Conservation (phyloP, 1,140 invertebrate genomes). For the Plectrocnemia conspersa region DNA sequence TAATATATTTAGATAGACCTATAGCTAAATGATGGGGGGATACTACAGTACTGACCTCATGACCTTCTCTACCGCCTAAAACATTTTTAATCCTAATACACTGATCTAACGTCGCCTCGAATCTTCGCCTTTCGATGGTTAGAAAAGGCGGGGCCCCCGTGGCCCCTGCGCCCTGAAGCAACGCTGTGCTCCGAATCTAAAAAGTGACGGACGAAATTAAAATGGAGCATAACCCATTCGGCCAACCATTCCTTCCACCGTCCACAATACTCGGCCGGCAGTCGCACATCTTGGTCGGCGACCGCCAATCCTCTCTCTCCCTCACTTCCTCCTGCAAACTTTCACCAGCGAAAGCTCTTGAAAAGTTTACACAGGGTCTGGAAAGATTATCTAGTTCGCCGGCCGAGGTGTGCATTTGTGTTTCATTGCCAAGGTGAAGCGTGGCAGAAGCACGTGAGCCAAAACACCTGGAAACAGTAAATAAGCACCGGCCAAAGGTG, state of each 20-base stretch:
- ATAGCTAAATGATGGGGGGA: not conserved
- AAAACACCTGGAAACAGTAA: not conserved
- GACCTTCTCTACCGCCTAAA: slow-evolving; percentile 1
- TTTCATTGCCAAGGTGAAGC: slow-evolving; percentile 32
- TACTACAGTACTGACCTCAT: not conserved
- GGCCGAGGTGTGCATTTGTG: no score
- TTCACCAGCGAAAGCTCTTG: not conserved
- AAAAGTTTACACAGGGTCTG: no score
- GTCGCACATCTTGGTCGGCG: slow-evolving; percentile 23
- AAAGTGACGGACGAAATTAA: slow-evolving; percentile 34
- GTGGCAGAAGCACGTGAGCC: slow-evolving; percentile 10
- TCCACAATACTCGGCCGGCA: slow-evolving; percentile 23
- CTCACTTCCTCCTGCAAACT: not conserved
- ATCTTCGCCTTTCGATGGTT: slow-evolving; percentile 12
- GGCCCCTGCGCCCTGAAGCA: slow-evolving; percentile 9
- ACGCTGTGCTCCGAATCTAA: slow-evolving; percentile 18
- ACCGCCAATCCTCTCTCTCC: not conserved
- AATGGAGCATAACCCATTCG: slow-evolving; percentile 30
- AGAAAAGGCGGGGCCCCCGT: slow-evolving; percentile 16
- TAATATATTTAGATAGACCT: not conserved
- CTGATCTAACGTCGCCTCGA: not conserved
- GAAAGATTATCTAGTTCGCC: no score
- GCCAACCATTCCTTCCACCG: slow-evolving; percentile 10
- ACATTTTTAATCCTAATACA: slow-evolving; percentile 5
- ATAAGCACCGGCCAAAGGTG: slow-evolving; percentile 15